Conservation (phyloP, 2,113 vertebrate species). For the Pavo muticus region DNA sequence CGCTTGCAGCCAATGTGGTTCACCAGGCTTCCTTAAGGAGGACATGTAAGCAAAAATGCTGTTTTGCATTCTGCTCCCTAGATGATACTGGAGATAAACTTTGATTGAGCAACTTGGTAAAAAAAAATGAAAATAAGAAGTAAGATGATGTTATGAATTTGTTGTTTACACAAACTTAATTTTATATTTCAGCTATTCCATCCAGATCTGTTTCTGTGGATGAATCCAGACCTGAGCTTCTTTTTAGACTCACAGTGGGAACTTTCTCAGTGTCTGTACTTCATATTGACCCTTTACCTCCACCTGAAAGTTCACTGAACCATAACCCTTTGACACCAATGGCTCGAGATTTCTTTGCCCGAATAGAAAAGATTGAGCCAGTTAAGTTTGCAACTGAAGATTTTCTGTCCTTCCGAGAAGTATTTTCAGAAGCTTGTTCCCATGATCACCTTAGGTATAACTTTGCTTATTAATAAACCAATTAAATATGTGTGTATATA, state of each 20-base stretch:
- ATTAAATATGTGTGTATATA: not conserved
- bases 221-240: slow-evolving; percentile 93
- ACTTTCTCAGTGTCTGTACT: slow-evolving; percentile 91
- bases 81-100: not conserved
- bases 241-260: slow-evolving; percentile 87
- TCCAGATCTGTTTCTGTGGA: slow-evolving; percentile 90
- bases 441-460: slow-evolving; percentile 95
- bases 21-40: slow-evolving; percentile 83
- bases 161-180: slow-evolving; percentile 56
- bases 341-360: slow-evolving; percentile 90
- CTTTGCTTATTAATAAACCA: slow-evolving; percentile 48
- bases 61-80: not conserved
- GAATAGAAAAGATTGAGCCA: slow-evolving; percentile 83
- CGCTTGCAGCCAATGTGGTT: slow-evolving; percentile 70
- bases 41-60: slow-evolving; percentile 81
- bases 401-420: slow-evolving; percentile 85
- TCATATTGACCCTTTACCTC: slow-evolving; percentile 95
- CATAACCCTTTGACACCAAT: slow-evolving; percentile 88
- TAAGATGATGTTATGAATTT: slow-evolving; percentile 33
- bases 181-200: slow-evolving; percentile 86
- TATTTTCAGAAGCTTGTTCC: slow-evolving; percentile 93
- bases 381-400: slow-evolving; percentile 81
- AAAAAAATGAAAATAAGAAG: slow-evolving; percentile 14
- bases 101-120: slow-evolving; percentile 9
- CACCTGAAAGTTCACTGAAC: slow-evolving; percentile 86